phyloP scores from a whole-genome alignment of 2,113 vertebrate species.

The Vidua macroura region DNA sequence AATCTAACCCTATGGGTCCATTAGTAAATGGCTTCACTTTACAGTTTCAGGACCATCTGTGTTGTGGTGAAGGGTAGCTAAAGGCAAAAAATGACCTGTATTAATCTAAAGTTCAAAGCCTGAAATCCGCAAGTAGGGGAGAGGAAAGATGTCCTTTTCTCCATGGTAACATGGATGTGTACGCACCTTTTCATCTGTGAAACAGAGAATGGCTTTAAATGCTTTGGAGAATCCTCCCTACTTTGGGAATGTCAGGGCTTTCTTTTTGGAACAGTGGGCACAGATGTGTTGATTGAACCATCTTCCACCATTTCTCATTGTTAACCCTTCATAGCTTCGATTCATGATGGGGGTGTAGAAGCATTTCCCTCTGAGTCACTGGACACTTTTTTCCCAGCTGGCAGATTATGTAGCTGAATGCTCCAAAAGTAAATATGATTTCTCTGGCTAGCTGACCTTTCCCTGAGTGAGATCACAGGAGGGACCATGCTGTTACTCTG shows the following conservation, averaged over 20 bases:
- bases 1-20: constrained; percentile 28
- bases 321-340: constrained; percentile 37
- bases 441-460: constrained; percentile 17
- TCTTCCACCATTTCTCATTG: constrained; percentile 22
- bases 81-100: constrained; percentile 33
- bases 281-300: not conserved
- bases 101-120: constrained; percentile 52
- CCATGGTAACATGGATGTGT: constrained; percentile 31
- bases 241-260: constrained; percentile 38
- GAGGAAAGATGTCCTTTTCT: constrained; percentile 19
- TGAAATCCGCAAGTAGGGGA: not conserved
- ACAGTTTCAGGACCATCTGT: constrained; percentile 1
- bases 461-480: not conserved
- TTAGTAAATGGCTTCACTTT: constrained; percentile 27
- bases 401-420: constrained; percentile 13
- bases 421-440: constrained; percentile 51
- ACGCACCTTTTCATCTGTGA: constrained; percentile 28
- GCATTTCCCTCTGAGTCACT: constrained; percentile 21
- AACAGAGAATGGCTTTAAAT: constrained; percentile 14
- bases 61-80: constrained; percentile 18
- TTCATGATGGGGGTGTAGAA: not conserved
- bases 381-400: constrained; percentile 18
- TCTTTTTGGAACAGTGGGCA: constrained; percentile 20
- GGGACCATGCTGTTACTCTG: constrained; percentile 12
- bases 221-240: constrained; percentile 41